Percentiles rank a stretch among this genome's conserved stretches.
Evolutionary conservation across 2,888 invertebrate genomes (phyloP).

Genomic region (Aleiodes alternator): DNA sequence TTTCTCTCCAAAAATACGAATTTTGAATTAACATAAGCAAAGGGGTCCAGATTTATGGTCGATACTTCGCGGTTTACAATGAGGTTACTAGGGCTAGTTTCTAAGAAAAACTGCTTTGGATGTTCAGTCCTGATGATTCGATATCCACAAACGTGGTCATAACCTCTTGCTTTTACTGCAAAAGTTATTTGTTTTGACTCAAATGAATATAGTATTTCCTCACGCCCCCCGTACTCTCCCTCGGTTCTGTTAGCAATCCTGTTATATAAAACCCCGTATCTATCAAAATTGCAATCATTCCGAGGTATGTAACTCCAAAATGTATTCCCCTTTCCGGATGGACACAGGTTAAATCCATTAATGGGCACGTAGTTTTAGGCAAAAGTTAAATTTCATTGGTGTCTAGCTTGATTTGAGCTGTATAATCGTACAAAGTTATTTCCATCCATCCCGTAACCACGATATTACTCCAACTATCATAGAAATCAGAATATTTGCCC

Average conservation of each 20-base stretch:
- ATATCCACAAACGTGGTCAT: slow-evolving; percentile 44
- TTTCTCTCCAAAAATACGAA: slow-evolving; percentile 56
- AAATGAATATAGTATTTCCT: slow-evolving; percentile 33
- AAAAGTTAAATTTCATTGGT: no score
- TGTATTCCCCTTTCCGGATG: slow-evolving; percentile 3
- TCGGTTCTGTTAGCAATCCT: slow-evolving; percentile 40
- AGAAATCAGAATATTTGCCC: no score
- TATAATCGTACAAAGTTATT: neutral
- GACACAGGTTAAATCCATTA: slow-evolving; percentile 8
- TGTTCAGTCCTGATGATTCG: slow-evolving; percentile 32
- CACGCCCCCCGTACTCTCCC: neutral
- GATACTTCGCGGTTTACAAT: no score
- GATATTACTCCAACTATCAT: neutral
- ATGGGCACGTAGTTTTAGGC: neutral
- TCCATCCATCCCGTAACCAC: neutral
- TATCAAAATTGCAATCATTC: slow-evolving; percentile 38
- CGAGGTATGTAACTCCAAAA: slow-evolving; percentile 29
- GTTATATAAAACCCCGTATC: slow-evolving; percentile 42
- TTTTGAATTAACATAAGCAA: slow-evolving; percentile 51
- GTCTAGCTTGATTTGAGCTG: neutral
- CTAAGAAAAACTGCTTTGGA: slow-evolving; percentile 44
- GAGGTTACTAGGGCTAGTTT: slow-evolving; percentile 1
- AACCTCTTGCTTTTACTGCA: slow-evolving; percentile 27
- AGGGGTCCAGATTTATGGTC: slow-evolving; percentile 42
- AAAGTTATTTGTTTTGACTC: slow-evolving; percentile 45